These are phyloP conservation scores for Troides helena DNA, from an alignment of 2,888 invertebrate genomes.

Conservation along the genomic window DNA sequence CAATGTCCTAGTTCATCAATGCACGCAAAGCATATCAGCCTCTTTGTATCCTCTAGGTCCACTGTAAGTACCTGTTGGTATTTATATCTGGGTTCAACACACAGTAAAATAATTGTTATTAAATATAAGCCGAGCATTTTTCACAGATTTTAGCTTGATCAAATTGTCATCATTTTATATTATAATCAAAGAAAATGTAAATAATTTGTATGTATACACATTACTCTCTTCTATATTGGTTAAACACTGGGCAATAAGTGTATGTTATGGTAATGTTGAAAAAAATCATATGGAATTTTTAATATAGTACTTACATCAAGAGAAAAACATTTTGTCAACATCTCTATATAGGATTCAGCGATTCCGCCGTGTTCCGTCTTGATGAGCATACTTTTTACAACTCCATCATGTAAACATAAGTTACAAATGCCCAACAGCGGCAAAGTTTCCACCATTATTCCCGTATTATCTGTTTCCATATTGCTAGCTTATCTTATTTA, in stretches of 20 bases:
- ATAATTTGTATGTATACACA: too few relatives aligned
- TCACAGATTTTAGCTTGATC: too few relatives aligned
- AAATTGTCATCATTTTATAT: too few relatives aligned
- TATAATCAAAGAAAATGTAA: too few relatives aligned
- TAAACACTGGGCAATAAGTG: too few relatives aligned
- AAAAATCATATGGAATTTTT: not conserved
- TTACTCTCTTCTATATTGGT: too few relatives aligned
- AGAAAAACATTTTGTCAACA: constrained; percentile 63
- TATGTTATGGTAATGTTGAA: too few relatives aligned
- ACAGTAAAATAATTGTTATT: not conserved
- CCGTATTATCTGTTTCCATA: constrained; percentile 48
- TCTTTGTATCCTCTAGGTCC: constrained; percentile 62
- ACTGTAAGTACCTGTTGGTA: constrained; percentile 34
- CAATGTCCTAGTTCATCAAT: constrained; percentile 47
- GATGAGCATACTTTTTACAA: constrained; percentile 67
- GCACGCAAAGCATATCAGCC: constrained; percentile 58
- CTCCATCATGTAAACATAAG: constrained; percentile 65
- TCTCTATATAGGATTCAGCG: constrained; percentile 56
- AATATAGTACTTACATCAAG: constrained; percentile 62
- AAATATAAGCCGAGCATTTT: too few relatives aligned
- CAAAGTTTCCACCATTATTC: constrained; percentile 65
- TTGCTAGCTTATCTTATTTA: constrained; percentile 6
- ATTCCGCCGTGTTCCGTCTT: constrained; percentile 47
- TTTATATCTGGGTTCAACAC: constrained; percentile 11
- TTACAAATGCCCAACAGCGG: constrained; percentile 67